These are phyloP conservation scores for Sarcophaga peregrina DNA, from an alignment of 1,140 invertebrate species.

Conservation along the genomic window DNA sequence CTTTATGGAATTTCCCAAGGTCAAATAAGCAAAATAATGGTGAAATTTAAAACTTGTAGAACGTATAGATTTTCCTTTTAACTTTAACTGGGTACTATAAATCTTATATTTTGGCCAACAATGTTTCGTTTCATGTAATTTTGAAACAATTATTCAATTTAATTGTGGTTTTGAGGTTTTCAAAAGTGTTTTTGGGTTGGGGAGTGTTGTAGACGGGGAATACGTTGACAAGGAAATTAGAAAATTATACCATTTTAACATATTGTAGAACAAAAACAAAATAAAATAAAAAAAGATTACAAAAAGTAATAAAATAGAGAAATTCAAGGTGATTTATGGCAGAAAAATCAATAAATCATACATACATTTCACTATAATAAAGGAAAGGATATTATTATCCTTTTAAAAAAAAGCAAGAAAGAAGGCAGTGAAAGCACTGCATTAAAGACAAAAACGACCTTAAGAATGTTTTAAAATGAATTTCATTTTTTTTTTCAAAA, in stretches of 20 bases:
- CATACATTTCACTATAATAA: background rate
- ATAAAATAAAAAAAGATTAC: too few species aligned
- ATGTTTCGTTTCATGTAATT: background rate
- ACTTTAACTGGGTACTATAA: background rate
- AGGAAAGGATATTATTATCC: background rate
- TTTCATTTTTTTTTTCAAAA: background rate
- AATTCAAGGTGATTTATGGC: background rate
- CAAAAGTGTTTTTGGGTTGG: background rate
- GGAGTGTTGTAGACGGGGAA: background rate
- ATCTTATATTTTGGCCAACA: too few species aligned
- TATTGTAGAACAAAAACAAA: background rate
- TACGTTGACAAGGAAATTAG: constrained; percentile 2
- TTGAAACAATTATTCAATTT: constrained; percentile 8
- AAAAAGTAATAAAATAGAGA: background rate
- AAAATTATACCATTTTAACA: background rate
- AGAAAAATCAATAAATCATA: background rate
- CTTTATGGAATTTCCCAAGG: too few species aligned
- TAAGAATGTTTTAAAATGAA: background rate
- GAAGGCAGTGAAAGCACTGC: background rate
- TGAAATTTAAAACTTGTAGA: background rate
- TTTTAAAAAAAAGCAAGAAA: background rate
- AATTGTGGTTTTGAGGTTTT: constrained; percentile 21
- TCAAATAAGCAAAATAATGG: background rate
- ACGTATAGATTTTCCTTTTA: background rate
- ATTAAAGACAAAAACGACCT: background rate